Evolutionary conservation across 1,140 invertebrate species (phyloP).

Genomic region (Phenacoccus solenopsis): DNA sequence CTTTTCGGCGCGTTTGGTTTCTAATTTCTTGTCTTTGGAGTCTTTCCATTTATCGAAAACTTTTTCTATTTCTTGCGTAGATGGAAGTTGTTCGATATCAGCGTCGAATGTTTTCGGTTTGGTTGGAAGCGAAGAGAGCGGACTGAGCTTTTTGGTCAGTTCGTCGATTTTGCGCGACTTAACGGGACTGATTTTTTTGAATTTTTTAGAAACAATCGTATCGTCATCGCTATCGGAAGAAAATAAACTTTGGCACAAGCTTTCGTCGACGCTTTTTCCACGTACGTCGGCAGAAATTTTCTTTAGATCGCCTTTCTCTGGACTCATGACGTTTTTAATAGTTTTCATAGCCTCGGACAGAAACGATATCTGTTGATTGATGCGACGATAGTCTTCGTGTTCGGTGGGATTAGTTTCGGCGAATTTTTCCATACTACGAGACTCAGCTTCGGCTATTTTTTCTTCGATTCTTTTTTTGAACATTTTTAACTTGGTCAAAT

Average conservation of each 20-base stretch:
- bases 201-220: neutral
- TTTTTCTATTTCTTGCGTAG: neutral
- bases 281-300: too few relatives aligned
- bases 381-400: neutral
- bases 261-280: too few relatives aligned
- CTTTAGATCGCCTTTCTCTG: neutral
- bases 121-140: neutral
- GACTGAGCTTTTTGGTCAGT: neutral
- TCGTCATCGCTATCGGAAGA: neutral
- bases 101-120: too few relatives aligned
- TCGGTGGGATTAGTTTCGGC: neutral
- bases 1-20: neutral
- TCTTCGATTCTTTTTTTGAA: neutral
- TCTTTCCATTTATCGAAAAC: neutral
- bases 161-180: neutral
- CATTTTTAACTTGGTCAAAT: conserved; percentile 1
- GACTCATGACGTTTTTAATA: neutral
- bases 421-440: neutral
- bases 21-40: neutral
- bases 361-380: neutral
- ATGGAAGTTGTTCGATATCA: neutral
- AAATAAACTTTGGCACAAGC: too few relatives aligned
- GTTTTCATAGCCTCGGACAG: neutral
- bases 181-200: too few relatives aligned
- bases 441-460: neutral